These are phyloP conservation scores for Chloroclystis v-ata DNA, from an alignment of 2,888 invertebrate species.

Conservation along the genomic window DNA sequence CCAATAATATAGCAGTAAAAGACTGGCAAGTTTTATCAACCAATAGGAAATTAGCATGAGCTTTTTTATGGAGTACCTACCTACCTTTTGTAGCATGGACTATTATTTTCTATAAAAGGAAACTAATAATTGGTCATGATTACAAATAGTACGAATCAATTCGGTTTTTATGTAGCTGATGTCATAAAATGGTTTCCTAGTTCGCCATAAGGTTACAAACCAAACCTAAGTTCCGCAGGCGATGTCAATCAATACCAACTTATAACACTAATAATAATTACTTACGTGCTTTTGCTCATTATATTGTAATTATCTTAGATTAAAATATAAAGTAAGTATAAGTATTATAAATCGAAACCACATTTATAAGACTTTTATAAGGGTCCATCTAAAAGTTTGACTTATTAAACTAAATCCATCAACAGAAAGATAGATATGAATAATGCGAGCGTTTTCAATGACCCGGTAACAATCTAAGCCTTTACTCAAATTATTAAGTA, in stretches of 20 bases:
- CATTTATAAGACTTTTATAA: no score
- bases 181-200: slow-evolving; percentile 27
- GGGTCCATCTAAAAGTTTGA: no score
- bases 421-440: no score
- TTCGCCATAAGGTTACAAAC: slow-evolving; percentile 18
- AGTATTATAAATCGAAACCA: no score
- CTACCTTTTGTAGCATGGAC: slow-evolving; percentile 7
- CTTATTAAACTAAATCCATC: no score
- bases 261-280: no score
- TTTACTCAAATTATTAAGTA: neutral
- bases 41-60: slow-evolving; percentile 22
- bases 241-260: neutral
- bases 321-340: no score
- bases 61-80: slow-evolving; percentile 13
- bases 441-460: no score
- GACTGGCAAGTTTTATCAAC: slow-evolving; percentile 27
- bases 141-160: slow-evolving; percentile 24
- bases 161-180: slow-evolving; percentile 25
- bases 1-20: slow-evolving; percentile 38
- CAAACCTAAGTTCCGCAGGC: neutral
- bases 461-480: neutral
- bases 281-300: no score
- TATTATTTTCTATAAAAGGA: slow-evolving; percentile 28
- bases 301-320: no score
- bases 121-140: slow-evolving; percentile 26